Evolutionary conservation across 2,888 invertebrate species (phyloP), one percentile per base, ranked within the genome.

Genomic region (Crocallis elinguaria): DNA sequence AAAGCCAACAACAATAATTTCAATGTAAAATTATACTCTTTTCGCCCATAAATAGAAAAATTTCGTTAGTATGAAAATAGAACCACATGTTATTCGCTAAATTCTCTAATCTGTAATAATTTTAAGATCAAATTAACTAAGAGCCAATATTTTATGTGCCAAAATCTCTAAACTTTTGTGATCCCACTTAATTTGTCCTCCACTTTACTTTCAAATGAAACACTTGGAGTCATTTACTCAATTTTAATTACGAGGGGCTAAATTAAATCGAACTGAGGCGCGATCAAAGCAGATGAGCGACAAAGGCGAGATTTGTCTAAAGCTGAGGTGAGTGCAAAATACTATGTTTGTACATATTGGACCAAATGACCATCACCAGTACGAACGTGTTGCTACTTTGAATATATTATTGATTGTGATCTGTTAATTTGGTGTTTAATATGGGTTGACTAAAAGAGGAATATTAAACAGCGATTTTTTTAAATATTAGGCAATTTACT

Each of bases 241-340:
- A 78, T 80, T 84, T 83, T 82, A 84, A 84, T 84, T 82, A 85
- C 71, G 80, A 72, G 72, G 74, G 73, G 75, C 63, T 76, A 66
- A 77, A 78, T 78, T 70, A 72, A 73, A 82, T 80, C 77, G 82
- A 86, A 78, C 72, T 72, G 66, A 66, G 74, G 67, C 65, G 64
- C 77, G 79, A 86, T 88, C 84, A 88, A 88, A 87, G 84, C 65
- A 63, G 64, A 58, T 59, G 69, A 65, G 71, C 75, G 67, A 78
- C 80, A 84, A 82, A 81, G 86, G 77, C 78, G 80, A 80, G 66
- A 82, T 80, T 82, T 71, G 82, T 85, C 78, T 85, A 79, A 82
- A 84, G 76, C 78, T 73, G 68, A 69, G 61, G 69, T 66, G 57
- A 55, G 61, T 38, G 74, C 82, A 79, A 29, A 75, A 75, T n/a